phyloP scores from a whole-genome alignment of 2,113 vertebrate species.

The Phalacrocorax brasilianus region DNA sequence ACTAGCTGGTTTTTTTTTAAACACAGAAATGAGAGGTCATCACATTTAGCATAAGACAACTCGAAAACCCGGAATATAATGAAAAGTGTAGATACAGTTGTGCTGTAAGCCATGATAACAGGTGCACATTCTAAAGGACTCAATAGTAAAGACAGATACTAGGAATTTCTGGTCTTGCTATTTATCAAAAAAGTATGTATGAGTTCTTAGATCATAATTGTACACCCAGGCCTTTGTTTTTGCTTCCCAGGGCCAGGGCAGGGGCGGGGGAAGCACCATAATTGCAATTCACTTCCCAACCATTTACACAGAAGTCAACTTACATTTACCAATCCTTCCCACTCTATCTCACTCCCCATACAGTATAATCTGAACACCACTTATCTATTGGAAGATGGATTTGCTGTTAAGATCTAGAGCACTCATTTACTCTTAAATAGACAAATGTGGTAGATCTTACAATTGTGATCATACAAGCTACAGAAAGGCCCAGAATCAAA shows the following conservation, averaged over 20 bases:
- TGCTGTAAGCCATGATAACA: neutral
- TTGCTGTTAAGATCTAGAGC: neutral
- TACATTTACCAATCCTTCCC: neutral
- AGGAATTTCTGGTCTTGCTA: neutral
- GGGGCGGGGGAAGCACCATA: neutral
- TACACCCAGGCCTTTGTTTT: neutral
- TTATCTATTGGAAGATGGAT: neutral
- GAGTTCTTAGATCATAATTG: neutral
- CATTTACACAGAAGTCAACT: neutral
- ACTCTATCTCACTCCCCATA: neutral
- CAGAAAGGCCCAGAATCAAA: neutral
- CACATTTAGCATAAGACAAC: neutral
- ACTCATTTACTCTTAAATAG: neutral
- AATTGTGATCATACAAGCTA: neutral
- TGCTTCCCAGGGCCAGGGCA: accelerated
- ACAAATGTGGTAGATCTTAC: neutral
- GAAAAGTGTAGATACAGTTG: neutral
- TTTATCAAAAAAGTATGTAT: neutral
- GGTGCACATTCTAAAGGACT: neutral
- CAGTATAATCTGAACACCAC: neutral
- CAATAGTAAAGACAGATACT: neutral
- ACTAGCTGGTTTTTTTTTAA: neutral
- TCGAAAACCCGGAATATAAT: neutral
- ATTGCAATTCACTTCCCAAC: neutral
- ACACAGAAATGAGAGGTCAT: neutral